These are phyloP conservation scores for Drosophila littoralis DNA, from an alignment of 1,140 invertebrate genomes.

Conservation along the genomic window DNA sequence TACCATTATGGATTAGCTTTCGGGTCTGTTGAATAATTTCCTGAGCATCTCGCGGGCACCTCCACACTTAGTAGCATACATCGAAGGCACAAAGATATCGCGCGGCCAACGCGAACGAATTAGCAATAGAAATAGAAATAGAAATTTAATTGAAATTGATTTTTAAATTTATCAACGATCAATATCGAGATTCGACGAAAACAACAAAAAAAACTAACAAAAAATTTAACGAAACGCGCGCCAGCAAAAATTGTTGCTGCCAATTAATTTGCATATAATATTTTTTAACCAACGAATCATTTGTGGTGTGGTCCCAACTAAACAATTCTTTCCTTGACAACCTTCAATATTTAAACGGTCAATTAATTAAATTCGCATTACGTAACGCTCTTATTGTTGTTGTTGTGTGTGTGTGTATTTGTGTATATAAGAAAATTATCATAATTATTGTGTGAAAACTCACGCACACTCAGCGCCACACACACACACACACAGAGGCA, in stretches of 20 bases:
- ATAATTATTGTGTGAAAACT: constrained; percentile 8
- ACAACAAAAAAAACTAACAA: constrained; percentile 8
- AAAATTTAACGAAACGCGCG: constrained; percentile 46
- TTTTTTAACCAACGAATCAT: constrained; percentile 18
- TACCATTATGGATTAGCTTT: constrained; percentile 48
- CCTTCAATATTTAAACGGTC: constrained; percentile 38
- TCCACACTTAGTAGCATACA: constrained; percentile 79
- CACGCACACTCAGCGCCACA: constrained; percentile 9
- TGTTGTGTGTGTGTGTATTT: constrained; percentile 1
- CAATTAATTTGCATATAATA: constrained; percentile 20
- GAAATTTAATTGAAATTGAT: constrained; percentile 30
- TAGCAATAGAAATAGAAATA: constrained; percentile 66
- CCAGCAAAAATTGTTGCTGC: constrained; percentile 27
- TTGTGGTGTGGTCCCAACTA: constrained; percentile 50
- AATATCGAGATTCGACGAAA: constrained; percentile 29
- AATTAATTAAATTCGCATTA: constrained; percentile 53
- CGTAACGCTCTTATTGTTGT: constrained; percentile 8
- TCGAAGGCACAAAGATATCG: constrained; percentile 79
- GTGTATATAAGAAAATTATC: constrained; percentile 3
- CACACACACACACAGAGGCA: neutral
- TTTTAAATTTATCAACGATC: constrained; percentile 26
- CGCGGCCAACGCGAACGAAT: constrained; percentile 78
- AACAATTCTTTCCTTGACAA: constrained; percentile 8
- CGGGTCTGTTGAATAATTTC: constrained; percentile 58
- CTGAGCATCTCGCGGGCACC: constrained; percentile 45